Base-by-base conservation (phyloP, 2,113 vertebrate species). In the Synchiropus splendidus region DNA sequence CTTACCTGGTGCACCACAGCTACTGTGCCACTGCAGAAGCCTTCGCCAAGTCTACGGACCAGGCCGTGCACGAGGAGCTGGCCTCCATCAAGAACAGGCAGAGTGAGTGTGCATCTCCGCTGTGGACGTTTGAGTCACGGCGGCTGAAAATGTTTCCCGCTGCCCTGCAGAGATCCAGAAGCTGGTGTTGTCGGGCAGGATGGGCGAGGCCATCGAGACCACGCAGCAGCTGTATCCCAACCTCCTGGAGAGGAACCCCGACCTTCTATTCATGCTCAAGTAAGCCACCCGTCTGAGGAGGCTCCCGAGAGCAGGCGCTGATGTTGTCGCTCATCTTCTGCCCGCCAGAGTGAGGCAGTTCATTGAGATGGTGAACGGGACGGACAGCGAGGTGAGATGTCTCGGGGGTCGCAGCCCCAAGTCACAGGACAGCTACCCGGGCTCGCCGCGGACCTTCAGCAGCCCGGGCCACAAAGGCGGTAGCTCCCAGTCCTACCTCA, bases 301-400 rank as follows among this genome's bases (percentile, higher is more conserved):
- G 13, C n/a, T n/a, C n/a, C n/a, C n/a, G n/a, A n/a, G n/a, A n/a
- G n/a, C n/a, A n/a, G n/a, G n/a, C n/a, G n/a, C n/a, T n/a, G n/a
- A n/a, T n/a, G n/a, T n/a, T n/a, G n/a, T 6, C 2, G 30, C 44
- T 15, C 16, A 3, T 2, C 12, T 9, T 21, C 37, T 10, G 6
- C 3, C 10, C 1, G 2, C 13, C 75, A 99, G 95, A 86, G 95
- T 99, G 60, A 90, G 95, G 54, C 95, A 99, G 76, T 99, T 99
- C 61, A 98, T 99, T 75, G 95, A 99, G 87, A 99, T 99, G 95
- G 95, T 99, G 82, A 99, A 98, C 4, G 95, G 95, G 60, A 99
- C 93, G 2, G 95, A 99, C 85, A 99, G 95, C 12, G 94, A 98
- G 83, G 94, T 99, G 46, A 83, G 94, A 39, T 97, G 93, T 82